Evolutionary conservation across 2,888 invertebrate genomes (phyloP), one percentile per base, ranked within the genome.

Genomic region (Mythimna albipuncta): DNA sequence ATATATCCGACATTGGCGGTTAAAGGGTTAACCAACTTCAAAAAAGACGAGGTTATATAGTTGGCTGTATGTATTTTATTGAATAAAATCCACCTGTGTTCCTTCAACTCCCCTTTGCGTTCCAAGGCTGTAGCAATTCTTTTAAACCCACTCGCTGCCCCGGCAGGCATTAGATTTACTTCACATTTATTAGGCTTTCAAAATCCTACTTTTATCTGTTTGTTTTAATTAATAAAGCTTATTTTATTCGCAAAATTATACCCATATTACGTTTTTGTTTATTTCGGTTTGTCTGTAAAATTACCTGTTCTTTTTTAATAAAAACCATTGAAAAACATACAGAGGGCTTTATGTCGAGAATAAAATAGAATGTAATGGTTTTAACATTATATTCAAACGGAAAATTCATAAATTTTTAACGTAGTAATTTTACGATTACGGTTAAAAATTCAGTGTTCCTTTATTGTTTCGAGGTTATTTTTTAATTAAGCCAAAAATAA

Each of bases 171-270:
- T 32, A 57, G 3, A 26, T 44, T 21, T 55, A 19, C 69, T 16
- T 50, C 13, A 50, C 6, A 11, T 7, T 13, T 26, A 55, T 11
- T 6, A n/a, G n/a, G 35, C 35, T 72, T 26, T 58, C 11, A 38
- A 16, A 38, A 38, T 38, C 38, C 16, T 38, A 55, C 21, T 52
- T 19, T 47, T 61, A 9, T 21, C 2, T 21, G 5, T 69, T 69
- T 41, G 47, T 70, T 77, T 54, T n/a, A 61, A 77, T 55, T 65
- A 41, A 41, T 62, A 69, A 50, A 50, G 47, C 50, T 62, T 77
- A 55, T 77, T 55, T 61, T 50, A 69, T 61, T 70, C 50, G 21
- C 21, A 21, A 50, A 62, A 55, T 54, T 47, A 41, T 32, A 69
- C 32, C 54, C 21, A 41, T 41, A 41, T 62, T 50, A 50, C n/a